These are phyloP conservation scores for Coptodon rendalli DNA, from an alignment of 2,113 vertebrate species.

Conservation along the genomic window DNA sequence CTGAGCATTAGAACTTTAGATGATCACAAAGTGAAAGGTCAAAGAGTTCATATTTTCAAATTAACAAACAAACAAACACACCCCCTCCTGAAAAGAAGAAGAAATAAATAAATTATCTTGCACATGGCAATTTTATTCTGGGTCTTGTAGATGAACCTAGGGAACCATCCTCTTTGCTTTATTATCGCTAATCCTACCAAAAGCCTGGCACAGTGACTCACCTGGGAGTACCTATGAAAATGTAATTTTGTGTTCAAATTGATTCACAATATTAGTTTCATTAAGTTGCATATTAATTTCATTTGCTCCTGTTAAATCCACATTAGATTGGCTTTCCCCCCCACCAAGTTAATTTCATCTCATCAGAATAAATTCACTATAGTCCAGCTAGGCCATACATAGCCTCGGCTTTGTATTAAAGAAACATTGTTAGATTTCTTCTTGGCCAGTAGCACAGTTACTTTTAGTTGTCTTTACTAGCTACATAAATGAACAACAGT, in stretches of 20 bases:
- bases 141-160: not conserved
- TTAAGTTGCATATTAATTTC: conserved; percentile 65
- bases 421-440: conserved; percentile 11
- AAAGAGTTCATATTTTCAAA: not conserved
- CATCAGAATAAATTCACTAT: conserved; percentile 34
- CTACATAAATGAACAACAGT: not conserved
- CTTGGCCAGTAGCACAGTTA: not conserved
- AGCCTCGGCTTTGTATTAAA: conserved; percentile 36
- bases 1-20: not conserved
- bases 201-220: conserved; percentile 26
- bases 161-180: not conserved
- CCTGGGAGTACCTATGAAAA: conserved; percentile 53
- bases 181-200: conserved; percentile 4
- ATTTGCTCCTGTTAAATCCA: conserved; percentile 59
- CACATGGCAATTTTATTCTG: not conserved
- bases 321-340: conserved; percentile 44
- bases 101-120: not conserved
- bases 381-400: conserved; percentile 19
- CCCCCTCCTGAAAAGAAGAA: not conserved
- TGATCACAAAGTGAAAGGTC: not conserved
- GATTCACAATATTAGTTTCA: conserved; percentile 70
- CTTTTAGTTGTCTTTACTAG: not conserved
- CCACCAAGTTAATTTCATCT: conserved; percentile 39
- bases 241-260: conserved; percentile 60
- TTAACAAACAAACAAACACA: not conserved